Percentiles rank a stretch among this genome's conserved stretches.
phyloP scores from a whole-genome alignment of 2,797 vertebrate species.

The Sebastes iracundus region DNA sequence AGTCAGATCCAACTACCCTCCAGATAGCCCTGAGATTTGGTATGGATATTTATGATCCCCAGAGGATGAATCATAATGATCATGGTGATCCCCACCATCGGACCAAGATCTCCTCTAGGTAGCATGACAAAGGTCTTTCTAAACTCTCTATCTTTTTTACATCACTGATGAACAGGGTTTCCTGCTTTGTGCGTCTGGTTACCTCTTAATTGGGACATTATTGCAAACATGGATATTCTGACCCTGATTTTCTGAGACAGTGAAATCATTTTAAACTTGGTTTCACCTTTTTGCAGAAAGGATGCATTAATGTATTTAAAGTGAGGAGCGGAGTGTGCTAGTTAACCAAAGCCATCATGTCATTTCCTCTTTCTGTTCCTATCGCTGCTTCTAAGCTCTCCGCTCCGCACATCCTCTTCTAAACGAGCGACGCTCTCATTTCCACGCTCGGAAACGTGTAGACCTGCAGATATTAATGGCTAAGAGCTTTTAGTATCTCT shows the following conservation, averaged over 20 bases:
- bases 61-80: background rate
- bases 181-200: background rate
- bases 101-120: background rate
- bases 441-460: conserved; percentile 6
- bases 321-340: background rate
- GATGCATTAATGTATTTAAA: background rate
- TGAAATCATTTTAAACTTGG: background rate
- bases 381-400: conserved; percentile 9
- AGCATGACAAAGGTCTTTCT: background rate
- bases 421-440: conserved; percentile 30
- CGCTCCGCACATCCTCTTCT: background rate
- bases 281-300: background rate
- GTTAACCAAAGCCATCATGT: background rate
- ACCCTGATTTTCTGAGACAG: background rate
- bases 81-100: background rate
- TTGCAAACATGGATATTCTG: background rate
- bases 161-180: background rate
- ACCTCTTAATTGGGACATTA: background rate
- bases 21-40: background rate
- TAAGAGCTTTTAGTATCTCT: conserved; percentile 40
- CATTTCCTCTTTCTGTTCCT: conserved; percentile 1
- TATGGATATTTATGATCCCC: background rate
- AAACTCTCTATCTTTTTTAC: background rate
- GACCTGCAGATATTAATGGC: conserved; percentile 40
- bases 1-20: background rate